Base-by-base conservation (phyloP, 1,140 invertebrate species). In the Brachionus asplanchnoidis region DNA sequence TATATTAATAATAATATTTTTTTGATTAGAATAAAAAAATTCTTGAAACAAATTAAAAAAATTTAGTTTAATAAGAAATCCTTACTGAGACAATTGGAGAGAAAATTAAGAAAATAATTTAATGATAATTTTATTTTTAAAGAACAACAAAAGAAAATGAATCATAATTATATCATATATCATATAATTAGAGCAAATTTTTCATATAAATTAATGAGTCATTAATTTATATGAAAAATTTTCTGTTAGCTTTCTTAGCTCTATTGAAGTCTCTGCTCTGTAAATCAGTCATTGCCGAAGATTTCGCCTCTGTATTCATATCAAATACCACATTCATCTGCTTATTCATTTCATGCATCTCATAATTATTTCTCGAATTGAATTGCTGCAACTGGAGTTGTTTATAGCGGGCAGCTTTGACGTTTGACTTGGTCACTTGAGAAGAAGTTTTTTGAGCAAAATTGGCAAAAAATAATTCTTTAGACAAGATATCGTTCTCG, bases 381-480 rank as follows among this genome's bases (percentile, higher is more conserved):
- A 53, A 66, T 36, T 65, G 32, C 3, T 6, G 2, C 32, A 68
- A 5, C 40, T 40, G 53, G 11, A 66, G 53, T 4, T n/a, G 50
- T 42, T 56, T 60, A 66, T 68, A 82, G 20, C 60, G 53, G 5
- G 79, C 79, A 44, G 65, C 32, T 42, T 2, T 14, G 5, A 65
- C 32, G 14, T 44, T 82, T 44, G 53, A 65, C 7, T 60, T 65
- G 12, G 20, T 20, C 20, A 82, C 53, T 1, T 82, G 79, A 82
- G 53, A 56, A 11, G 79, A 82, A 14, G 60, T 14, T n/a, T 82
- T 82, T 68, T 82, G 56, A 20, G 79, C 79, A 40, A 42, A 65
- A 23, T 82, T 65, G 8, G 65, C 20, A 11, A 32, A 65, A 17
- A 82, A 12, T 17, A 82, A 3, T 3, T 82, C 53, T 42, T 28